Conservation (phyloP, 2,888 invertebrate species). For the Tipula helvola region DNA sequence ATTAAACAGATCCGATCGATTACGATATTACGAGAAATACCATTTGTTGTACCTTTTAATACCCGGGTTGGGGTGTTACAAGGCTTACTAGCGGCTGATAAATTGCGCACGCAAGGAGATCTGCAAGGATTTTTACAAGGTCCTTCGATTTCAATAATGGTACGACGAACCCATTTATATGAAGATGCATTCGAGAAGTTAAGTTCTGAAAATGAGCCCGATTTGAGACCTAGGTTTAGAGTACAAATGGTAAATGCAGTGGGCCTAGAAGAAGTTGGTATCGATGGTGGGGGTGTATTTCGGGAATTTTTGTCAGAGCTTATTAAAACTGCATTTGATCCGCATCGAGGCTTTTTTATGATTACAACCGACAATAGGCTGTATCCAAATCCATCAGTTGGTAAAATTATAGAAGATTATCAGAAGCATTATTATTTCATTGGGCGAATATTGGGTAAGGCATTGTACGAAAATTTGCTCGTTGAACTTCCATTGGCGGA, state of each 20-base stretch:
- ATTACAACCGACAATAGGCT: slow-evolving; percentile 84
- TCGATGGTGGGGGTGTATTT: slow-evolving; percentile 95
- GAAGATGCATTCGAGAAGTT: slow-evolving; percentile 96
- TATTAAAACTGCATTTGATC: slow-evolving; percentile 90
- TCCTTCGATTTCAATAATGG: slow-evolving; percentile 60
- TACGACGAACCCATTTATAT: slow-evolving; percentile 85
- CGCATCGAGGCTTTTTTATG: slow-evolving; percentile 85
- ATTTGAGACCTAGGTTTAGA: slow-evolving; percentile 70
- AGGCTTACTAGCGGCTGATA: slow-evolving; percentile 44
- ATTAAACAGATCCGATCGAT: slow-evolving; percentile 78
- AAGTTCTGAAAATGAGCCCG: slow-evolving; percentile 79
- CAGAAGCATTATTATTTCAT: slow-evolving; percentile 88
- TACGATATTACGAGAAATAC: slow-evolving; percentile 81
- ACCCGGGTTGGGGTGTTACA: slow-evolving; percentile 78
- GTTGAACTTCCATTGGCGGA: slow-evolving; percentile 92
- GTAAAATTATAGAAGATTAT: slow-evolving; percentile 72
- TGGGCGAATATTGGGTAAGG: slow-evolving; percentile 89
- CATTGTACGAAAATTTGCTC: slow-evolving; percentile 86
- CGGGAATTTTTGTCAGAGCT: slow-evolving; percentile 91
- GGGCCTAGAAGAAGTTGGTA: slow-evolving; percentile 89
- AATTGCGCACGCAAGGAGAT: slow-evolving; percentile 54
- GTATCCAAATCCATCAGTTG: slow-evolving; percentile 91
- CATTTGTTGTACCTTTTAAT: slow-evolving; percentile 87
- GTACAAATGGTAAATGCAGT: slow-evolving; percentile 83
- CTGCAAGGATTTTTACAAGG: slow-evolving; percentile 61